These are phyloP conservation scores for Cecidostiba fungosa DNA, from an alignment of 2,888 invertebrate species.

Conservation along the genomic window DNA sequence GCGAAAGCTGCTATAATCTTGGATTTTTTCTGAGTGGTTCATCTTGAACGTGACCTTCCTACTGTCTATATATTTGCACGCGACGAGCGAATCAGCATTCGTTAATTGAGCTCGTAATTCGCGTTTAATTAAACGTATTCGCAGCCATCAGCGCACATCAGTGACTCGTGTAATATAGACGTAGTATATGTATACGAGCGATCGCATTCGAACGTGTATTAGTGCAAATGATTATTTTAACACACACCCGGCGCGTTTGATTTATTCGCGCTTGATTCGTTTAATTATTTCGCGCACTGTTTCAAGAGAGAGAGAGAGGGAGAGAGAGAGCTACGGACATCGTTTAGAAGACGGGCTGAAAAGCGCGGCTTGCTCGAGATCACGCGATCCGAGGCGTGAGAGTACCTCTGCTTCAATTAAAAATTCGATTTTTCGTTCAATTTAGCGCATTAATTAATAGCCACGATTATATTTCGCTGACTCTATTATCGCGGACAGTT, in stretches of 20 bases:
- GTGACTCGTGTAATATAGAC: background rate
- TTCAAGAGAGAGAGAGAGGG: no score
- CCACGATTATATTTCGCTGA: background rate
- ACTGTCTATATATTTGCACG: no score
- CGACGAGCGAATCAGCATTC: background rate
- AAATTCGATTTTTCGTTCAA: background rate
- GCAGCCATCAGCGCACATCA: no score
- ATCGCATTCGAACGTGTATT: background rate
- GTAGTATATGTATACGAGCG: background rate
- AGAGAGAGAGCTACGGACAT: background rate
- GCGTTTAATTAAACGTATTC: constrained; percentile 54
- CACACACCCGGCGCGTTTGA: constrained; percentile 49
- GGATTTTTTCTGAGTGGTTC: no score
- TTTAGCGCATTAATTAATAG: background rate
- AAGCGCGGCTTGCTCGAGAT: constrained; percentile 11
- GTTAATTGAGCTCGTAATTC: constrained; percentile 60
- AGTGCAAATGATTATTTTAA: constrained; percentile 51
- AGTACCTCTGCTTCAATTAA: background rate
- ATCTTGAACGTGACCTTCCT: no score
- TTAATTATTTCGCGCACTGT: constrained; percentile 46
- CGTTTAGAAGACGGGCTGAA: background rate
- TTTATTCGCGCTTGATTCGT: constrained; percentile 50
- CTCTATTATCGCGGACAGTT: background rate
- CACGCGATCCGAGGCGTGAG: background rate
- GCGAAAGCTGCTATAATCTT: no score